Evolutionary conservation across 2,888 invertebrate genomes (phyloP).

Genomic region (Acleris literana): DNA sequence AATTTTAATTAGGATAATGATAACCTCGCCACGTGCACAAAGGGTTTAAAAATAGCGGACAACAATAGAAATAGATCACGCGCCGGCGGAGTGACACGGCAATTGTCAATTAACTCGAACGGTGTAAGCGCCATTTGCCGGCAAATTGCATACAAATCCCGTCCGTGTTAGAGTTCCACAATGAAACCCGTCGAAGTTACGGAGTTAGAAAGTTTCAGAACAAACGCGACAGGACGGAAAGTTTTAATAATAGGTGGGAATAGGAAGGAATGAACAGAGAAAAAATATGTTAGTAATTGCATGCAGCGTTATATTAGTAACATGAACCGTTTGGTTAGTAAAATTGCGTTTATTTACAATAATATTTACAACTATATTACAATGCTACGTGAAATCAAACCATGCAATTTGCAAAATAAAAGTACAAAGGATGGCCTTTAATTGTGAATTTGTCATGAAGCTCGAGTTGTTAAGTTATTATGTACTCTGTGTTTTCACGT

Average conservation of each 20-base stretch:
- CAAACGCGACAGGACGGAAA: not conserved
- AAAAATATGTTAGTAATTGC: conserved; percentile 62
- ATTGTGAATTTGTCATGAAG: not conserved
- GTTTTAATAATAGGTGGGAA: conserved; percentile 56
- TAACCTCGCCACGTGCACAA: conserved; percentile 7
- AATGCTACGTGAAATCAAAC: not conserved
- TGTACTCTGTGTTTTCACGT: not conserved
- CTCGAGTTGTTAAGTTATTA: not conserved
- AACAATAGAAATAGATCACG: conserved; percentile 63
- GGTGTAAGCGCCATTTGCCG: conserved; percentile 54
- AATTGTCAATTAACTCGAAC: conserved; percentile 67
- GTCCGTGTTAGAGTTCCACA: not conserved
- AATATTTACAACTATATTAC: not conserved
- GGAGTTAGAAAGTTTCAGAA: no score
- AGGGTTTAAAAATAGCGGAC: conserved; percentile 41
- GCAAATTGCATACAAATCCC: conserved; percentile 38
- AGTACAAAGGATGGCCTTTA: not conserved
- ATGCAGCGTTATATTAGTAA: conserved; percentile 39
- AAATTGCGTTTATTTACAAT: not conserved
- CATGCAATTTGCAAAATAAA: not conserved
- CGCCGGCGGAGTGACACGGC: conserved; percentile 56
- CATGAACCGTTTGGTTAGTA: not conserved
- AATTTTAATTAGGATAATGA: not conserved
- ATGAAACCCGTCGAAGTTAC: no score
- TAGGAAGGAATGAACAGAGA: conserved; percentile 41